These are phyloP conservation scores for Acanthurus leucopareius DNA, from an alignment of 2,797 vertebrate species.

Conservation along the genomic window DNA sequence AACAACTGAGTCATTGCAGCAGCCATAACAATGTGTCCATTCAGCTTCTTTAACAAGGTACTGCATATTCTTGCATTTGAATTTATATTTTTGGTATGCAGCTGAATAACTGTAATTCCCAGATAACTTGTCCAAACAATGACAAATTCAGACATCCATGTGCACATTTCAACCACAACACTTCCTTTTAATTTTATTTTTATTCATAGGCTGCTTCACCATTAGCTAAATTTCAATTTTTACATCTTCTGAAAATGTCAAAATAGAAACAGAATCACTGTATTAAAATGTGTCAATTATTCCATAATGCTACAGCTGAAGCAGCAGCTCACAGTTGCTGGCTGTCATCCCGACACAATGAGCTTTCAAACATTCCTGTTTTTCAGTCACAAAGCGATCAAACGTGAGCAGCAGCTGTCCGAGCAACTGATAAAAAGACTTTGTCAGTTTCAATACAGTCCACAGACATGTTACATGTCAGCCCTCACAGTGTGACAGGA, in stretches of 20 bases:
- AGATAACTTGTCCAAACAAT: constrained; percentile 21
- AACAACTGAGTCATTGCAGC: no score
- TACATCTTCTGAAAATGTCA: background rate
- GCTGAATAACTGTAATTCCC: constrained; percentile 21
- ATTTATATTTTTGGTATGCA: background rate
- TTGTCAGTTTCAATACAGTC: constrained; percentile 1
- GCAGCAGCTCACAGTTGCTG: background rate
- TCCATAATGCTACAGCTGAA: background rate
- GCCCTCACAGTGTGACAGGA: background rate
- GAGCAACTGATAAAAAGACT: background rate
- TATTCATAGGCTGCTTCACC: background rate
- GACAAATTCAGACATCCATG: constrained; percentile 12
- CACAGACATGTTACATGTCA: background rate
- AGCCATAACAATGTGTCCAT: no score
- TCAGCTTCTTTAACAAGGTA: background rate
- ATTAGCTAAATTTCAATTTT: background rate
- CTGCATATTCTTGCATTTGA: background rate
- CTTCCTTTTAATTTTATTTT: background rate
- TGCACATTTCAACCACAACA: constrained; percentile 1
- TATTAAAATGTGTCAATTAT: background rate
- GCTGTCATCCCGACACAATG: background rate
- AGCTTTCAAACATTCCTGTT: background rate
- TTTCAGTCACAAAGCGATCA: background rate
- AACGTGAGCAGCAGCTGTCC: background rate
- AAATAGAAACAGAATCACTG: background rate